These are phyloP conservation scores for Vulpes ferrilata DNA, from an alignment of 2,113 vertebrate genomes.

Conservation along the genomic window DNA sequence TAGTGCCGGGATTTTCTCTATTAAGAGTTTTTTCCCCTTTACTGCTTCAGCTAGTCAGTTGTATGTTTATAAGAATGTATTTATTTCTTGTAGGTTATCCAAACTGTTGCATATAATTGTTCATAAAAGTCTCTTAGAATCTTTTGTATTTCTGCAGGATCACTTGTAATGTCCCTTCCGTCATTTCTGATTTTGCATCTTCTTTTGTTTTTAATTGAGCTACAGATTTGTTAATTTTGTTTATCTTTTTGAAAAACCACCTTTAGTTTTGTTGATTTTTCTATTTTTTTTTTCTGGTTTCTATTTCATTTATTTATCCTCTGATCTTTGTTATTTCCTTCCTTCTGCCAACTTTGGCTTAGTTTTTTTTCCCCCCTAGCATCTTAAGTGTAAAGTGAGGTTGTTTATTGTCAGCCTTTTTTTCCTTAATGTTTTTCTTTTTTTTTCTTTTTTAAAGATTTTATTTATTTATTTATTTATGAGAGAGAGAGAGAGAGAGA, in stretches of 20 bases:
- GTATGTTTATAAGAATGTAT: background rate
- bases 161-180: background rate
- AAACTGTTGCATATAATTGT: background rate
- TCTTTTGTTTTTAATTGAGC: background rate
- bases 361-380: too few relatives aligned
- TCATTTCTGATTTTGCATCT: background rate
- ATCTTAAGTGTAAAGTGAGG: too few relatives aligned
- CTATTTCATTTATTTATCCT: background rate
- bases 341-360: background rate
- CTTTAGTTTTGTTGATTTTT: background rate
- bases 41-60: background rate
- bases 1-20: background rate
- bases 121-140: background rate
- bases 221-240: background rate
- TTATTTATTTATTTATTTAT: too few relatives aligned
- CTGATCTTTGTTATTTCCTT: background rate
- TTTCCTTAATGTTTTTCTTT: too few relatives aligned
- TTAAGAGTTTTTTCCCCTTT: background rate
- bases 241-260: background rate
- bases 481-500: too few relatives aligned
- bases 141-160: background rate
- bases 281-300: too few relatives aligned
- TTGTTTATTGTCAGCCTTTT: too few relatives aligned
- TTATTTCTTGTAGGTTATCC: background rate
- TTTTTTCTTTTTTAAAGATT: too few relatives aligned